Evolutionary conservation across 2,113 vertebrate species (phyloP), one percentile per base, ranked within the genome.

Genomic region (Ancistrus triradiatus): DNA sequence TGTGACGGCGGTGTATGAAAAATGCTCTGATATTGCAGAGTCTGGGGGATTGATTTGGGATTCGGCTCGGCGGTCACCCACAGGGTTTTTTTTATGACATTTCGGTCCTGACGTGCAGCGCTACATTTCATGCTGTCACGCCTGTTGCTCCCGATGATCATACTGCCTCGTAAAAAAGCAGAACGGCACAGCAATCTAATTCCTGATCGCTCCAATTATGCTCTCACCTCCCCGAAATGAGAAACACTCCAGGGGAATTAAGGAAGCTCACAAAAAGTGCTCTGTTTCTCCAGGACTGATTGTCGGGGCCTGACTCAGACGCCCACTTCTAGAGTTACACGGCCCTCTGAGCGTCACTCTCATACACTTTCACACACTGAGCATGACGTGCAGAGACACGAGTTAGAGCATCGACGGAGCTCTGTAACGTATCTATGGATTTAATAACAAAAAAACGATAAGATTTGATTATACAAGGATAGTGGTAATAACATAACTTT

Each of bases 61-160:
- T 18, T 1, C 11, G 1, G 1, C 15, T 10, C 56, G 9, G 24
- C 4, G 21, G 38, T 31, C n/a, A 5, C 25, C 25, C 19, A 44
- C 1, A 1, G 40, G 35, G 35, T 8, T 4, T 8, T 7, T 14
- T 6, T 4, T 13, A 15, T 1, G 13, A 6, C 13, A 14, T 3
- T n/a, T 14, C 13, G 11, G 38, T 14, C 38, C n/a, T 10, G 57
- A 42, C 10, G 24, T 50, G 15, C 47, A 2, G 9, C 46, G 21
- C 27, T 51, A 57, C 63, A 61, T 63, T 43, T 68, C 40, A 58
- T 15, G 14, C 58, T 43, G 58, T 57, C 63, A 62, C 58, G 51
- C 51, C 44, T 22, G 50, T 40, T 40, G 59, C 51, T 69, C 55
- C 50, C 18, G 43, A 27, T 58, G 56, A 33, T 64, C 35, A 33